Base-by-base conservation (phyloP, 2,888 invertebrate genomes). In the Drosophila rellima region DNA sequence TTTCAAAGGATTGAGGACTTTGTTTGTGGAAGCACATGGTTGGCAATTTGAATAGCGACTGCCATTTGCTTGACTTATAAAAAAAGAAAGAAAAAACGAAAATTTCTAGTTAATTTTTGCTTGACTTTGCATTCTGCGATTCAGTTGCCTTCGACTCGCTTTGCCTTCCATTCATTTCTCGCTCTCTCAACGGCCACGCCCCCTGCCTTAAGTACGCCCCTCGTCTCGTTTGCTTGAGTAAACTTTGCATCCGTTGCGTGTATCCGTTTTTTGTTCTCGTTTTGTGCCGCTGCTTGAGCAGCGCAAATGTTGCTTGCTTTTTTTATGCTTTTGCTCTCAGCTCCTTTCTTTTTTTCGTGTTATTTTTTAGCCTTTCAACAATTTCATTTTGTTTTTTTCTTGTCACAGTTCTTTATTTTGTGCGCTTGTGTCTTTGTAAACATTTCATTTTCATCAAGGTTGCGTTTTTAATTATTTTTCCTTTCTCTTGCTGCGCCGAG, bases 401-500 rank as follows among this genome's bases (percentile, higher is more conserved):
- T 62, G 64, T 82, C 83, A 81, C 84, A 83, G 80, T 72, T 69
- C 70, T 73, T 84, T 78, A 77, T 70, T 72, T 76, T 71, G 73
- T 71, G 63, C 63, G 70, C 66, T 70, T 77, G 82, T 82, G 82
- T 80, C 90, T 90, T 82, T 84, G 88, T 84, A 87, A 90, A 88
- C 88, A 90, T 90, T 90, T 88, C 87, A 90, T 90, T 91, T 81
- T 82, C 88, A 90, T 90, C 91, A 91, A 91, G 91, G 91, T 91
- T 91, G 89, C 85, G 82, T 89, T 91, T 91, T 91, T 91, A 91
- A 92, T 91, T 92, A 91, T 91, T 90, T 91, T 90, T 89, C 78
- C 80, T 80, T 88, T 80, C 84, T 86, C 83, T 80, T 69, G 73
- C 55, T 76, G 76, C 67, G 67, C 66, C 31, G 67, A 64, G 72